Evolutionary conservation across 2,113 vertebrate species (phyloP), one percentile per base, ranked within the genome.

Genomic region (Corydoras maculifer): DNA sequence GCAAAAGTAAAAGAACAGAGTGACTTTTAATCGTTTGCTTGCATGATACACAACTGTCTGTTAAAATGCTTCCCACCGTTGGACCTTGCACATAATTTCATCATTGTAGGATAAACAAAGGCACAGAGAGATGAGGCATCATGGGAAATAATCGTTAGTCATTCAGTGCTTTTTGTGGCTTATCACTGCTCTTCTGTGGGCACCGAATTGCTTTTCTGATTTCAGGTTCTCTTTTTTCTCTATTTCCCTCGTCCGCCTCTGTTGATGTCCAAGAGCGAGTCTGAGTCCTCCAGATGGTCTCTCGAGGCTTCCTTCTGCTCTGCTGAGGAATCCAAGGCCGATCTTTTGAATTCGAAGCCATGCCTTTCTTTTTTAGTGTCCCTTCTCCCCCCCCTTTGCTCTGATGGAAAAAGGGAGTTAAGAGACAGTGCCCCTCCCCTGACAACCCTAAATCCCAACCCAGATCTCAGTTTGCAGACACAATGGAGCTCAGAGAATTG

Each of bases 401-500:
- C 73, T 79, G 79, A 84, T 79, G 75, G 76, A 54, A 61, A 60
- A 65, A 50, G 74, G 61, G 59, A 53, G 51, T 53, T 53, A 53
- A 43, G 51, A 53, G 51, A 53, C 51, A 53, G 51, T 53, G 51
- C 35, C 50, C 55, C 48, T 30, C 62, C 30, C 62, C 57, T 50
- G 9, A 9, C 48, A 50, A 25, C 43, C 69, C 61, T 82, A 80
- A 88, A 86, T 86, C 87, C 85, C 79, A 64, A 53, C 72, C 81
- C 81, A 79, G 72, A 82, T 79, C 82, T 85, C 83, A 80, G 82
- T 86, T 86, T 87, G 82, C 82, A 81, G 81, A 85, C 86, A 88
- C 87, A 88, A 90, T 85, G 82, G 86, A 76, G 82, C 84, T 83
- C 77, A 77, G 84, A 87, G 86, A 87, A 87, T 86, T 84, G 82